Evolutionary conservation across 2,888 invertebrate genomes (phyloP), one percentile per base, ranked within the genome.

Genomic region (Cheilosia variabilis): DNA sequence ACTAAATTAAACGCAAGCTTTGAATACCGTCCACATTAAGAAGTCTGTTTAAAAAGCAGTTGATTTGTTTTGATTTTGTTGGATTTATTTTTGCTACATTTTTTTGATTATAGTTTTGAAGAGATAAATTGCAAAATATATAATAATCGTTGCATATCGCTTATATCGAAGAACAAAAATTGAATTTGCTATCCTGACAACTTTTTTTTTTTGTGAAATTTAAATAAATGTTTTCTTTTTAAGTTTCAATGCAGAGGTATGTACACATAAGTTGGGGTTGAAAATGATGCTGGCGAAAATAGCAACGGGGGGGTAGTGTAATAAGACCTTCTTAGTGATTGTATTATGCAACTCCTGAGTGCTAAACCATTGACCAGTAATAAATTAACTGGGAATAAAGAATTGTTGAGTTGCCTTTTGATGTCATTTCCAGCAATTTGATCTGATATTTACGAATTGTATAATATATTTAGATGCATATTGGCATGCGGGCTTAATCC

Each of bases 21-120:
- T 89, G 90, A 90, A 89, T 89, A 90, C 91, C 91, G 91, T 91
- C 91, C 91, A 91, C 91, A 62, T 76, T 75, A 84, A 86, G 19
- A 60, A 43, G 66, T 81, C 66, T 76, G 57, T 76, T 72, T 81
- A 50, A 71, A 19, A 57, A 66, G 62, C 73, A 58, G 53, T 72
- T 72, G 57, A 60, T 62, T 83, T 82, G 5, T 47, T 50, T 41
- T 5, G 3, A 31, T 43, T 31, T 7, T 5, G 19, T 58, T 69
- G 41, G 50, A 27, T 47, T 65, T 65, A 34, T n/a, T 69, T 69
- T 45, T 73, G 65, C 60, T 58, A 43, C 41, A 41, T 52, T 50
- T 19, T 41, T 41, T 47, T 31, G 31, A 57, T 60, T 52, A 22
- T 37, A 34, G 24, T 22, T 55, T 63, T 1, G 22, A 60, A 58